Evolutionary conservation across 2,888 invertebrate genomes (phyloP), one percentile per base, ranked within the genome.

Genomic region (Pristionchus maxplancki): DNA sequence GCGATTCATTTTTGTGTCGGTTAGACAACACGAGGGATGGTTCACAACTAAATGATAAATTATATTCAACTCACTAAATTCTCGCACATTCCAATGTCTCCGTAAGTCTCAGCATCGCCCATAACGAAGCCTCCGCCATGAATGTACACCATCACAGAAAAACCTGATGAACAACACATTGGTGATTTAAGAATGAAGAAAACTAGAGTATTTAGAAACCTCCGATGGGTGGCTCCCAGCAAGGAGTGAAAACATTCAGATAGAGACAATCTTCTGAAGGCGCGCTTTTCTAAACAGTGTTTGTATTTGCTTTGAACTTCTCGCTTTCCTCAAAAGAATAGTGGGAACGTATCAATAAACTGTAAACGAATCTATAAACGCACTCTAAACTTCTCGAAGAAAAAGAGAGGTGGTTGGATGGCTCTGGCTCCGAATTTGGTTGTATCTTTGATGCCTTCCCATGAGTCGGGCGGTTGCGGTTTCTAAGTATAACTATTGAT

Each of bases 41-140:
- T 58, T 58, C 15, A 17, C 58, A 24, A 58, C 8, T 11, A 58
- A 58, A 58, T n/a, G n/a, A n/a, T n/a, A n/a, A n/a, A n/a, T n/a
- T 37, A 11, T 34, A 13, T 17, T 67, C 11, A 37, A 74, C 85
- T 50, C n/a, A 90, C 91, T 40, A 92, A 62, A 71, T 90, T 89
- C 85, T 92, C 78, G 74, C 90, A 90, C 34, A 92, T 89, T 24
- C 90, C 90, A 34, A 90, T 62, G 83, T 92, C 92, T 48, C 92
- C 92, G 78, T 91, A 91, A 28, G 91, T 91, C 62, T 89, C 81
- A n/a, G 90, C 89, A 31, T 90, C 90, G 37, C 90, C 92, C 83
- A 89, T 90, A 28, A 90, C 87, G 78, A 89, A 91, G 34, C 91
- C 92, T 3, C 92, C 92, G 37, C 92, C 92, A 67, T 91, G 92